A percentile compares a stretch with the other conserved stretches of the same genome.
These are phyloP conservation scores for Oncorhynchus mykiss DNA, from an alignment of 2,113 vertebrate genomes.

Conservation along the genomic window DNA sequence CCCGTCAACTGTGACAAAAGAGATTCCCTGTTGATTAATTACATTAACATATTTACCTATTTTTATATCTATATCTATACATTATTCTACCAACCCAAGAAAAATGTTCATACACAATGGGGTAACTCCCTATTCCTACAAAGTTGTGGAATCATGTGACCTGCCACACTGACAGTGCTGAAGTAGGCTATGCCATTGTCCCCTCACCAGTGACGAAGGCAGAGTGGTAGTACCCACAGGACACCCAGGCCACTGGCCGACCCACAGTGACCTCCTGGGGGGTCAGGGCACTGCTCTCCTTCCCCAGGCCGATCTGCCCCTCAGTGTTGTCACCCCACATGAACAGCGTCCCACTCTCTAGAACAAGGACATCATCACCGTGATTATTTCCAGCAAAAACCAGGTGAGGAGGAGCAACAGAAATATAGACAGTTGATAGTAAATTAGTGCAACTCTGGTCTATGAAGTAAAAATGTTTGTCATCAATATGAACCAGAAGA, in stretches of 20 bases:
- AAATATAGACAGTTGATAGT: background rate
- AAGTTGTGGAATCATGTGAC: too few species aligned
- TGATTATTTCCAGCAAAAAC: background rate
- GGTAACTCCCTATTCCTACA: too few species aligned
- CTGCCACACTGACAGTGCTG: too few species aligned
- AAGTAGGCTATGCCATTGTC: too few species aligned
- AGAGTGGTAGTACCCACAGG: constrained; percentile 96
- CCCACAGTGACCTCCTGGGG: constrained; percentile 84
- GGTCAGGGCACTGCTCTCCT: constrained; percentile 66
- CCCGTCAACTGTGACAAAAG: constrained; percentile 77
- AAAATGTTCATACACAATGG: background rate
- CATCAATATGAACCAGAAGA: background rate
- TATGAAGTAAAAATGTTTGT: background rate
- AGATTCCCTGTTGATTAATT: background rate
- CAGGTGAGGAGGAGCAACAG: background rate
- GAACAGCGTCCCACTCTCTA: constrained; percentile 88
- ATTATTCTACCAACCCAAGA: background rate
- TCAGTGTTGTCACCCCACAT: constrained; percentile 97
- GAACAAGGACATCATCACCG: constrained; percentile 18
- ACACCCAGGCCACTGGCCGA: constrained; percentile 82
- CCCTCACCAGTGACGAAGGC: constrained; percentile 89
- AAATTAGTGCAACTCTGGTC: background rate
- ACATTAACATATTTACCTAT: too few species aligned
- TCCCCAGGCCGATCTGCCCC: constrained; percentile 89
- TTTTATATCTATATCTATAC: too few species aligned